Base-by-base conservation (phyloP, 2,888 invertebrate species). In the Philereme transversata region DNA sequence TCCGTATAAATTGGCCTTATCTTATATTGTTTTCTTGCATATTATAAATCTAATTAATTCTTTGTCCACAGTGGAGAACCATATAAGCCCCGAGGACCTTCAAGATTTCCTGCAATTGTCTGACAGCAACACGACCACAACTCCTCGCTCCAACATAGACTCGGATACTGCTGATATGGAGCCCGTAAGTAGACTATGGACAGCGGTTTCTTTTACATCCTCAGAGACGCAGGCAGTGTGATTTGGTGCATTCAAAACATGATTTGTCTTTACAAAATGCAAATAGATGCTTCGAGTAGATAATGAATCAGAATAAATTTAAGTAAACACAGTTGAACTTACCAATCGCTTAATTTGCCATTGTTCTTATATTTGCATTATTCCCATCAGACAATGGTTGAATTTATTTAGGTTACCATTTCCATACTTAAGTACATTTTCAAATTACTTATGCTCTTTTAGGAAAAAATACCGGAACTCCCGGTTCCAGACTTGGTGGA, bases 61-160 rank as follows among this genome's bases (percentile, higher is more conserved):
- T 67, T 60, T 60, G 33, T 62, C 71, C 67, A 10, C 79, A 91
- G 91, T 91, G 78, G 91, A 91, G 69, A 88, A 91, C 70, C 87
- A 88, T 68, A 88, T 91, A 52, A 86, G 83, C 51, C 87, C 89
- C 0, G 91, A 90, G 47, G 91, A 91, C 56, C 69, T 91, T n/a
- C 70, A 67, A 0, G 85, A 88, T 60, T 86, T 90, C 64, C 11
- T 82, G 45, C 75, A 53, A 36, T 52, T 63, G n/a, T 40, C 51
- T 38, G 56, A 63, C 33, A 46, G 77, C 9, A 74, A 68, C 48
- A 66, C 35, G 6, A 52, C 69, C 0, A 67, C 77, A 4, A 67
- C 69, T 1, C 69, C 68, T 1, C 60, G 44, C 5, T 53, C 54
- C 38, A 57, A 67, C 1, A 5, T 46, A 0, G 61, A 68, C 50